These are phyloP conservation scores for Thysanoteuthis rhombus DNA, from an alignment of 2,888 invertebrate genomes.

Conservation along the genomic window DNA sequence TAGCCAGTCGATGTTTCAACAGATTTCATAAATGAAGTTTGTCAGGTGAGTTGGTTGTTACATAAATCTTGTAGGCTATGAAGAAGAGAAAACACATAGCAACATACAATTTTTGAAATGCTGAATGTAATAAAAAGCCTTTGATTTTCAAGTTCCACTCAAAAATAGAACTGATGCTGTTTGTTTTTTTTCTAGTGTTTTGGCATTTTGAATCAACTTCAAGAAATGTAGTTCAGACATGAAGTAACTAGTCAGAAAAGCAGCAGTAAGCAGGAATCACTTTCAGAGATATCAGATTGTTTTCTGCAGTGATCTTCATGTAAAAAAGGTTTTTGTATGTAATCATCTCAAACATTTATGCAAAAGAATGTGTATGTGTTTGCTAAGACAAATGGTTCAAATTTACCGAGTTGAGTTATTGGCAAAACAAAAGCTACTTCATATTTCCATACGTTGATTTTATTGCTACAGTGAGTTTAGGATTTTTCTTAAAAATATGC, in stretches of 20 bases:
- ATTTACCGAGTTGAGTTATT: background rate
- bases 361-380: background rate
- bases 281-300: background rate
- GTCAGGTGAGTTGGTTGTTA: background rate
- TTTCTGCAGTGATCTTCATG: background rate
- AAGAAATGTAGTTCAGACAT: background rate
- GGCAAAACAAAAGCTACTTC: background rate
- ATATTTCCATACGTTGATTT: background rate
- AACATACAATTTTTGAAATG: background rate
- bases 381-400: background rate
- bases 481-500: no score
- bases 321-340: background rate
- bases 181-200: background rate
- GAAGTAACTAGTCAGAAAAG: background rate
- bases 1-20: background rate
- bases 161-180: slow-evolving; percentile 12
- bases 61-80: background rate
- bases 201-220: background rate
- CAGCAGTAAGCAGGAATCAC: slow-evolving; percentile 1
- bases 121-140: background rate
- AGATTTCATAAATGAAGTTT: background rate
- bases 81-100: slow-evolving; percentile 1
- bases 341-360: background rate
- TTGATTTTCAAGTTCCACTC: background rate
- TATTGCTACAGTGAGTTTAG: no score